These are phyloP conservation scores for Ceyx cyanopectus DNA, from an alignment of 2,113 vertebrate species.

Conservation along the genomic window DNA sequence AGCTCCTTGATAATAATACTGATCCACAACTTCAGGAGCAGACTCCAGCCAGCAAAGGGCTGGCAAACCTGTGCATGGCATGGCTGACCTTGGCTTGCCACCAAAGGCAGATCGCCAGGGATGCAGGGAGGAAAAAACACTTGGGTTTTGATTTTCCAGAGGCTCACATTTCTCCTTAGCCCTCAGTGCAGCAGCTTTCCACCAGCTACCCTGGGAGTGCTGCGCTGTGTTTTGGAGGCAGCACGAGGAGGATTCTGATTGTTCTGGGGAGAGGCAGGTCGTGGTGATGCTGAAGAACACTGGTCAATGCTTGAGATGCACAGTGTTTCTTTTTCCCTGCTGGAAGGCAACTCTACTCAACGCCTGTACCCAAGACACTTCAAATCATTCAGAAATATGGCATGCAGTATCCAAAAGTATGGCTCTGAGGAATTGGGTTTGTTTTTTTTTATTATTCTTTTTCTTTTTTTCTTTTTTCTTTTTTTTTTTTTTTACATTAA, in stretches of 20 bases:
- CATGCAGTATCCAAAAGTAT: conserved; percentile 90
- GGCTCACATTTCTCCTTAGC: conserved; percentile 46
- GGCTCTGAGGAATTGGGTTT: conserved; percentile 76
- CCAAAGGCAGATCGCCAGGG: conserved; percentile 71
- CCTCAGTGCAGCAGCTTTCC: conserved; percentile 50
- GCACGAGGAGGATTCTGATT: conserved; percentile 43
- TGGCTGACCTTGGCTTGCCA: conserved; percentile 72
- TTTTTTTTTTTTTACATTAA: conserved; percentile 80
- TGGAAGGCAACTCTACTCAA: conserved; percentile 81
- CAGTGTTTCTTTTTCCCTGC: conserved; percentile 75
- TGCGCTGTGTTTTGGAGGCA: conserved; percentile 13
- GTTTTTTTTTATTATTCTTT: conserved; percentile 48
- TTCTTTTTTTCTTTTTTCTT: conserved; percentile 43
- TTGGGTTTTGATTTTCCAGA: conserved; percentile 74
- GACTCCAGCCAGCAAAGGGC: conserved; percentile 72
- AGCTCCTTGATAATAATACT: conserved; percentile 7
- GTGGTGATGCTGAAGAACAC: conserved; percentile 72
- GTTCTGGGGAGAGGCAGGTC: conserved; percentile 52
- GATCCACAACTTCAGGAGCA: conserved; percentile 57
- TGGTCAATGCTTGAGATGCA: conserved; percentile 71
- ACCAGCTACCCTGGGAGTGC: conserved; percentile 34
- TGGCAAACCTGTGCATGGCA: conserved; percentile 72
- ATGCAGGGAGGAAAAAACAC: conserved; percentile 70
- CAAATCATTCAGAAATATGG: conserved; percentile 86
- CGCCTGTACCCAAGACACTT: conserved; percentile 79